Evolutionary conservation across 2,888 invertebrate species (phyloP).

Genomic region (Villa cingulata): DNA sequence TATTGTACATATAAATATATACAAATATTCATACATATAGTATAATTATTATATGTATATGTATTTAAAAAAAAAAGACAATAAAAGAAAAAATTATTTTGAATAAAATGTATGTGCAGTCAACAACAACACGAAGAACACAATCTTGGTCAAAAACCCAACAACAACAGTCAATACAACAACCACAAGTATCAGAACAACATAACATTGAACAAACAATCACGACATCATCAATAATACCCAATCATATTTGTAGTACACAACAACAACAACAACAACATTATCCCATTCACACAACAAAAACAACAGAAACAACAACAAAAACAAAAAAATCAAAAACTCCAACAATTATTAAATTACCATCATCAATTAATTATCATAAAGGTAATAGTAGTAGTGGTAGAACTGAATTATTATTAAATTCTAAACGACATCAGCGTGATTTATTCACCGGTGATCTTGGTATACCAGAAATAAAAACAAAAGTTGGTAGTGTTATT

Average conservation of each 20-base stretch:
- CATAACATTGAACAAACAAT: constrained; percentile 2
- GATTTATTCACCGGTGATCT: constrained; percentile 34
- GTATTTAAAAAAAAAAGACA: no score
- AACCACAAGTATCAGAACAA: neutral
- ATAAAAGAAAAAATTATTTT: constrained; percentile 3
- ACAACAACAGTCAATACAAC: constrained; percentile 2
- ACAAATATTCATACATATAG: no score
- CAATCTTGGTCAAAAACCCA: constrained; percentile 11
- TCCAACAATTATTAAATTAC: neutral
- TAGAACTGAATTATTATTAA: constrained; percentile 22
- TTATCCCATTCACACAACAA: neutral
- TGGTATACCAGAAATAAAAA: constrained; percentile 33
- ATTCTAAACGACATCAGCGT: constrained; percentile 31
- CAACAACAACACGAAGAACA: constrained; percentile 18
- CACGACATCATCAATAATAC: neutral
- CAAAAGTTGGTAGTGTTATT: constrained; percentile 34
- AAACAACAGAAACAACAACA: constrained; percentile 2
- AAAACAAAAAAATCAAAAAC: no score
- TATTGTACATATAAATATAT: no score
- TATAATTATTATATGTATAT: no score
- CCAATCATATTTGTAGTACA: no score
- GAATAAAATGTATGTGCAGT: constrained; percentile 16
- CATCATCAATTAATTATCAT: no score
- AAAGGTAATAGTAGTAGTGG: constrained; percentile 19
- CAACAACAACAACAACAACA: no score